These are phyloP conservation scores for Trachelus troglodyta DNA, from an alignment of 2,888 invertebrate genomes.

Conservation along the genomic window DNA sequence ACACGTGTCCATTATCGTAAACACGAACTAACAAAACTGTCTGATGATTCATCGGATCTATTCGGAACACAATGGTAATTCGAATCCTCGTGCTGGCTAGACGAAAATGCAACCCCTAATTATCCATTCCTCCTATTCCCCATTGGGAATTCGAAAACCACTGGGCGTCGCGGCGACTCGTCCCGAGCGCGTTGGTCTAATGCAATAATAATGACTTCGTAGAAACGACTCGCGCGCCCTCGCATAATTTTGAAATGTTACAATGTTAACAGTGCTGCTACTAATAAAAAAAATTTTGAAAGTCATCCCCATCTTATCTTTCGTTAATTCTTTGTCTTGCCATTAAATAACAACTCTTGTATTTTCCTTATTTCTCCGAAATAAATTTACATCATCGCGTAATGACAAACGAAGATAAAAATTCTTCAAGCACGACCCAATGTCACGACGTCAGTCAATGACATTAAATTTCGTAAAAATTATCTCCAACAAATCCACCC, in stretches of 20 bases:
- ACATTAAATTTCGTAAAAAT: too few species aligned
- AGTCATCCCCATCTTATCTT: background rate
- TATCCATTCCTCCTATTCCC: constrained; percentile 41
- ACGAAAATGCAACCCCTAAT: constrained; percentile 30
- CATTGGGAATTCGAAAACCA: constrained; percentile 17
- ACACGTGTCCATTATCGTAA: background rate
- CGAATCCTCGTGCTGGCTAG: constrained; percentile 1
- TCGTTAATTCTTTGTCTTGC: background rate
- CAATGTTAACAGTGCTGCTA: background rate
- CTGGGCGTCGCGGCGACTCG: constrained; percentile 26
- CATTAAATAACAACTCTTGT: background rate
- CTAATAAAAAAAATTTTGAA: background rate
- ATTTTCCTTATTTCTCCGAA: background rate
- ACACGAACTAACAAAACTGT: background rate
- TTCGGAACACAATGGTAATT: constrained; percentile 1
- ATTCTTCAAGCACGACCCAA: background rate
- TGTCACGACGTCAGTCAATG: too few species aligned
- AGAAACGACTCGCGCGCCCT: constrained; percentile 27
- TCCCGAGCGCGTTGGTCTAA: constrained; percentile 22
- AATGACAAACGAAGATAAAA: background rate
- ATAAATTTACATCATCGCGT: background rate
- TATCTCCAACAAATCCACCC: background rate
- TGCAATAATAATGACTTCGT: constrained; percentile 44
- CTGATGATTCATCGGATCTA: constrained; percentile 4
- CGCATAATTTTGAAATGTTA: background rate